phyloP scores from a whole-genome alignment of 2,888 invertebrate species.

The Hololepta plana region DNA sequence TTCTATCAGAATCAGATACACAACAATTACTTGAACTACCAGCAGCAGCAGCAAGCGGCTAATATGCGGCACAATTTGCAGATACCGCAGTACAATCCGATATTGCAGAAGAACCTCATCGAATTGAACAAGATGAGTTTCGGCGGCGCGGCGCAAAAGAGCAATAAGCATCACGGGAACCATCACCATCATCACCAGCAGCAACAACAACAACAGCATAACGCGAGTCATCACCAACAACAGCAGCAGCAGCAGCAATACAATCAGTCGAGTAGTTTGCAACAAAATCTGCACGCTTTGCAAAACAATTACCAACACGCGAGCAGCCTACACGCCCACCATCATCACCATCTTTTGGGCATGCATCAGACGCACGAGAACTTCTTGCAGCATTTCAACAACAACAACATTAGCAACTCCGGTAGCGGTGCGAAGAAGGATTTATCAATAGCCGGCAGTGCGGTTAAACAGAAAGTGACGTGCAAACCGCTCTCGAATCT shows the following conservation, averaged over 20 bases:
- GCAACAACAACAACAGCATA: constrained; percentile 15
- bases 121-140: constrained; percentile 6
- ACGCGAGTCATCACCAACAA: constrained; percentile 22
- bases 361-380: constrained; percentile 18
- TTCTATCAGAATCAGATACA: too few relatives aligned
- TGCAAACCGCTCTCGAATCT: constrained; percentile 16
- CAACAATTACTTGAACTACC: constrained; percentile 15
- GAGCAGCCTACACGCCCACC: too few relatives aligned
- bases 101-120: constrained; percentile 12
- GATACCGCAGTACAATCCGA: constrained; percentile 18
- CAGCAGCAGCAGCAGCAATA: constrained; percentile 24
- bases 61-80: constrained; percentile 16
- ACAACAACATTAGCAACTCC: too few relatives aligned
- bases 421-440: too few relatives aligned
- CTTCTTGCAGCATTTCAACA: too few relatives aligned
- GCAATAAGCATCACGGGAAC: constrained; percentile 8
- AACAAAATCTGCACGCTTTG: too few relatives aligned
- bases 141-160: background rate
- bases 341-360: constrained; percentile 14
- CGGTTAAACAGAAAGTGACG: constrained; percentile 15
- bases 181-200: constrained; percentile 13
- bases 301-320: too few relatives aligned
- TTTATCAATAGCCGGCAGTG: too few relatives aligned
- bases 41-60: constrained; percentile 14
- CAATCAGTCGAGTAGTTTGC: too few relatives aligned